Conservation (phyloP, 2,113 vertebrate genomes). For the Chamaea fasciata region DNA sequence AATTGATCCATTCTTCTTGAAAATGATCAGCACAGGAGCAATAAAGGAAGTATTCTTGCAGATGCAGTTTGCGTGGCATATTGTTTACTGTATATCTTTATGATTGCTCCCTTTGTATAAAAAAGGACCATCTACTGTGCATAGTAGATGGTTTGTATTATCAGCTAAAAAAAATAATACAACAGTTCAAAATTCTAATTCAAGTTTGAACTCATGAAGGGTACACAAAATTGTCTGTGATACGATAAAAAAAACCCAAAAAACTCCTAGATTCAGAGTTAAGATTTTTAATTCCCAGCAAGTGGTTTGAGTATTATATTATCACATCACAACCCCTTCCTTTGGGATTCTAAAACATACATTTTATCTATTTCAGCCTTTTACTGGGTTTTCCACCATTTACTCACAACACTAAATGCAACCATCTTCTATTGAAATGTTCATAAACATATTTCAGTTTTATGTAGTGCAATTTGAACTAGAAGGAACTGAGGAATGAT, state of each 20-base stretch:
- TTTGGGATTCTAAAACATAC: slow-evolving; percentile 38
- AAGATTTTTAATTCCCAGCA: not conserved
- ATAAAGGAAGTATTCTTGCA: not conserved
- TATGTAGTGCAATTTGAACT: slow-evolving; percentile 30
- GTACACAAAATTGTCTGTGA: not conserved
- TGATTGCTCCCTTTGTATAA: not conserved
- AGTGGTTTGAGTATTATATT: slow-evolving; percentile 31
- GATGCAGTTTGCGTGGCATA: not conserved
- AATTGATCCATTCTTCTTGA: not conserved
- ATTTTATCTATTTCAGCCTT: slow-evolving; percentile 50
- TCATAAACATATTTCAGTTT: slow-evolving; percentile 48
- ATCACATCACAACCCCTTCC: slow-evolving; percentile 12
- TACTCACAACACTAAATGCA: not conserved
- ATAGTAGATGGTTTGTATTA: not conserved
- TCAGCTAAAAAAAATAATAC: not conserved
- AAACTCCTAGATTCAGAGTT: slow-evolving; percentile 45
- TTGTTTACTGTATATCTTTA: not conserved
- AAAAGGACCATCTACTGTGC: not conserved
- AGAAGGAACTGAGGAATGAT: slow-evolving; percentile 13
- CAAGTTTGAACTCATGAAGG: not conserved
- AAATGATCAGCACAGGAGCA: not conserved
- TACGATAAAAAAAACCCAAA: slow-evolving; percentile 15
- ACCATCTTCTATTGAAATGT: not conserved
- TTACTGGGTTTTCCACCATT: slow-evolving; percentile 2
- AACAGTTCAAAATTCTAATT: not conserved